Percentiles rank a stretch among this genome's conserved stretches.
phyloP scores from a whole-genome alignment of 2,113 vertebrate species.

The Hippopotamus amphibius region DNA sequence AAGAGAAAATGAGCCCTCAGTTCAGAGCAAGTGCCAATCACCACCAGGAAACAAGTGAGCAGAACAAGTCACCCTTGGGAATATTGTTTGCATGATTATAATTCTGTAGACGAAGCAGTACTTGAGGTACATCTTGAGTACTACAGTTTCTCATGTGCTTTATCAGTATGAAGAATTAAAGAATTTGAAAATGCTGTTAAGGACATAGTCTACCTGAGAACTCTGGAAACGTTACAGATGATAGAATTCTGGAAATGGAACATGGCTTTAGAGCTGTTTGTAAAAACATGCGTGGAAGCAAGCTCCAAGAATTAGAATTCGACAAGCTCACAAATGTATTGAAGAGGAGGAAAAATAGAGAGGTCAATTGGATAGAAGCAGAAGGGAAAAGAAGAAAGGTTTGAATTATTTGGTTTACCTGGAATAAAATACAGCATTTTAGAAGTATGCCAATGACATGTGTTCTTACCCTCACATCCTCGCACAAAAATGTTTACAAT shows the following conservation, averaged over 20 bases:
- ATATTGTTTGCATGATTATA: background rate
- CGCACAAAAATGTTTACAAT: background rate
- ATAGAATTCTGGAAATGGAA: background rate
- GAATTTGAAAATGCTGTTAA: background rate
- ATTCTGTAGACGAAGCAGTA: accelerated
- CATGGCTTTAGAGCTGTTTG: background rate
- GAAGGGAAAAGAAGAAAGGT: background rate
- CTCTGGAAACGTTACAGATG: background rate
- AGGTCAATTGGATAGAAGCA: background rate
- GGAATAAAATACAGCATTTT: background rate
- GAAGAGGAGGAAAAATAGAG: background rate
- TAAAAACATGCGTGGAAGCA: background rate
- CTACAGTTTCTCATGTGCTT: background rate
- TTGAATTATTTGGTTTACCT: background rate
- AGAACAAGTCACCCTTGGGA: background rate
- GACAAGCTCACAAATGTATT: background rate
- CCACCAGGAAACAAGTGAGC: background rate
- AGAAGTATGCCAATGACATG: background rate
- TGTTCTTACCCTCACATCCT: background rate
- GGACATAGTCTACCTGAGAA: background rate
- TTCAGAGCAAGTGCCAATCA: background rate
- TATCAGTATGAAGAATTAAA: background rate
- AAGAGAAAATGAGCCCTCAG: accelerated
- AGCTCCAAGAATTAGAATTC: background rate
- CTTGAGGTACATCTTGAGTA: background rate